A percentile compares a stretch with the other conserved stretches of the same genome.
Conservation (phyloP, 2,797 vertebrate species). For the Microhierax caerulescens region DNA sequence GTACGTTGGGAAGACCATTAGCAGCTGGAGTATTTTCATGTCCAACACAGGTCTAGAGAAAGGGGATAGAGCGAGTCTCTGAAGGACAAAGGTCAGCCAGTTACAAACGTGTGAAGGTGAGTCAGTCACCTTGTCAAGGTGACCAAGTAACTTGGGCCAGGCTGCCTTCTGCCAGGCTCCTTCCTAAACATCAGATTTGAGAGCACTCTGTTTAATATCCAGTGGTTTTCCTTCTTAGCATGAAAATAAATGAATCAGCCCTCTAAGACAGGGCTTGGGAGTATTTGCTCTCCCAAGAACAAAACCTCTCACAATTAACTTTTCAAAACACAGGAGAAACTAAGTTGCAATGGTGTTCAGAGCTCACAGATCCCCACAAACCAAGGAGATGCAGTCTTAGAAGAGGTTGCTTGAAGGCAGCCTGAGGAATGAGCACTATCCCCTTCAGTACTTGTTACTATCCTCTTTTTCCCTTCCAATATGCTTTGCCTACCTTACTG, state of each 20-base stretch:
- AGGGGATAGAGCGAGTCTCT: neutral
- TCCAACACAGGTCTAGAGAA: neutral
- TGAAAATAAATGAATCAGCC: neutral
- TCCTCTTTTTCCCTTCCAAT: neutral
- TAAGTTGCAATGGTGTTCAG: neutral
- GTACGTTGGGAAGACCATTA: neutral
- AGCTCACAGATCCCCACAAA: neutral
- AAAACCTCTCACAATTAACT: neutral
- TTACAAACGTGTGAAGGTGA: neutral
- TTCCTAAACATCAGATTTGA: neutral
- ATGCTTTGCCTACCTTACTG: neutral
- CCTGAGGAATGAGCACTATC: neutral
- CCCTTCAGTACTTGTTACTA: neutral
- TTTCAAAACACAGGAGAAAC: neutral
- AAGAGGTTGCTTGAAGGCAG: neutral
- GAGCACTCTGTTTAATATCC: neutral
- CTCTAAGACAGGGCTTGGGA: neutral
- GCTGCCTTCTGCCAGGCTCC: neutral
- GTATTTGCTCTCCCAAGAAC: neutral
- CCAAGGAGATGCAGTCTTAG: neutral
- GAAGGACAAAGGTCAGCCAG: neutral
- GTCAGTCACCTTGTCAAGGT: neutral
- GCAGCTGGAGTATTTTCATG: neutral
- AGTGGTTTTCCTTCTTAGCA: neutral
- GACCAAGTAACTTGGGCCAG: neutral